Conservation (phyloP, 2,797 vertebrate genomes). For the Stomatorhinus walkeri region DNA sequence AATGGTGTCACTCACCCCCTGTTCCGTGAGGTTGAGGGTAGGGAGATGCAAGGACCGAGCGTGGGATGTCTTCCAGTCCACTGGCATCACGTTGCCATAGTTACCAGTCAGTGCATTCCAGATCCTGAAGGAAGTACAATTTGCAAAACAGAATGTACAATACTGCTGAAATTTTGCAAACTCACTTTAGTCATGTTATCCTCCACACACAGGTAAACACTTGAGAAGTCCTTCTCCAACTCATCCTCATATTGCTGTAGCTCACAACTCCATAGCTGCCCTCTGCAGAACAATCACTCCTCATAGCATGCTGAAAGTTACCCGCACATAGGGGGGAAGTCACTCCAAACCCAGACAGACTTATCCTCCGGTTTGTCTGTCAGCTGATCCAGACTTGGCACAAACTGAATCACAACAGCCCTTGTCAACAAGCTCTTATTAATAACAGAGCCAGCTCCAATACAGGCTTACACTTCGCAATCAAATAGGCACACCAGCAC, state of each 20-base stretch:
- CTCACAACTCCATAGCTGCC: neutral
- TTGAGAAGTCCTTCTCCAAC: neutral
- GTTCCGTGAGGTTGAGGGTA: conserved; percentile 80
- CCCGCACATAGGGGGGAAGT: neutral
- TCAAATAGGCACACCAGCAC: neutral
- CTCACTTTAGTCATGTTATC: neutral
- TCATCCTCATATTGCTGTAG: neutral
- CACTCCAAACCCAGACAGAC: neutral
- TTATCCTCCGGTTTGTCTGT: neutral
- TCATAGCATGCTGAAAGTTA: neutral
- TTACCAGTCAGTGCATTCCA: conserved; percentile 96
- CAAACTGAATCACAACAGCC: neutral
- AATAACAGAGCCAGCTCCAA: neutral
- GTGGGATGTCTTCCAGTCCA: conserved; percentile 97
- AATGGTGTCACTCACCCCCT: conserved; percentile 67
- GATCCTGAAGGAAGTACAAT: conserved; percentile 61
- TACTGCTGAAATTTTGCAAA: neutral
- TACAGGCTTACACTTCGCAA: neutral
- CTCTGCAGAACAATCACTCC: neutral
- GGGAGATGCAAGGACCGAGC: conserved; percentile 86
- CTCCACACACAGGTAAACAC: neutral
- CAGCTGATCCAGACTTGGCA: neutral
- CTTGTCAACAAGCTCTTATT: neutral
- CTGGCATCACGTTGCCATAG: conserved; percentile 93
- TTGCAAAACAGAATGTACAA: neutral